A percentile compares a stretch with the other conserved stretches of the same genome.
Evolutionary conservation across 2,113 vertebrate species (phyloP).

Genomic region (Austrofundulus limnaeus): DNA sequence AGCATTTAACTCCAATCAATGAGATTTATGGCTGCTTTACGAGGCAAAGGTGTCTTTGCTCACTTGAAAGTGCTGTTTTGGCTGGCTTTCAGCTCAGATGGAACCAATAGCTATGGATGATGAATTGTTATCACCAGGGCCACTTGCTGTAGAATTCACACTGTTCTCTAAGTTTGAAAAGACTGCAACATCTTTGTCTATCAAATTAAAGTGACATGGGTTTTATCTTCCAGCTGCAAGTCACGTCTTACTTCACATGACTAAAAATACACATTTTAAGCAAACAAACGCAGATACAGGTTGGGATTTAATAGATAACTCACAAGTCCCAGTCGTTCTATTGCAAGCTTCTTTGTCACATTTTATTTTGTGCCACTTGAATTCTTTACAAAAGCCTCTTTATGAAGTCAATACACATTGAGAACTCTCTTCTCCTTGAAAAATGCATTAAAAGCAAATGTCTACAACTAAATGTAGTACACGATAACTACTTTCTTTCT

Average conservation of each 20-base stretch:
- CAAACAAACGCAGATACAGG: conserved; percentile 38
- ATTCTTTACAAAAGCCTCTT: conserved; percentile 4
- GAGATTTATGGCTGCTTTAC: conserved; percentile 74
- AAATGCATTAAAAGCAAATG: conserved; percentile 58
- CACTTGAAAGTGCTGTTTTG: conserved; percentile 77
- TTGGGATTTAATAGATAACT: conserved; percentile 23
- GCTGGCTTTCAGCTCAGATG: conserved; percentile 67
- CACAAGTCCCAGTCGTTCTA: conserved; percentile 18
- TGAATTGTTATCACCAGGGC: conserved; percentile 73
- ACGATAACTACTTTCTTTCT: conserved; percentile 33
- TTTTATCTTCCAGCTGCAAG: conserved; percentile 48
- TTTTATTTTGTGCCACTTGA: conserved; percentile 2
- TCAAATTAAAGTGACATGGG: conserved; percentile 47
- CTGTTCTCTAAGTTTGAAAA: conserved; percentile 50
- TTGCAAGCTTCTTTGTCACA: conserved; percentile 10
- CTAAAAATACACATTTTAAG: conserved; percentile 52
- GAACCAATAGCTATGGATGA: conserved; percentile 64
- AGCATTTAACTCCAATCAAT: conserved; percentile 77
- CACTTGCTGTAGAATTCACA: conserved; percentile 62
- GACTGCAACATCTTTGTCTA: conserved; percentile 37
- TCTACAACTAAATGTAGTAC: conserved; percentile 40
- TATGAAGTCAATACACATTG: conserved; percentile 38
- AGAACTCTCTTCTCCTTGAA: not conserved
- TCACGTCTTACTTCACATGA: conserved; percentile 37
- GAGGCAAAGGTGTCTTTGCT: conserved; percentile 77